Percentiles rank a stretch among this genome's conserved stretches.
phyloP scores from a whole-genome alignment of 2,113 vertebrate genomes.

The Phylloscopus trochilus region DNA sequence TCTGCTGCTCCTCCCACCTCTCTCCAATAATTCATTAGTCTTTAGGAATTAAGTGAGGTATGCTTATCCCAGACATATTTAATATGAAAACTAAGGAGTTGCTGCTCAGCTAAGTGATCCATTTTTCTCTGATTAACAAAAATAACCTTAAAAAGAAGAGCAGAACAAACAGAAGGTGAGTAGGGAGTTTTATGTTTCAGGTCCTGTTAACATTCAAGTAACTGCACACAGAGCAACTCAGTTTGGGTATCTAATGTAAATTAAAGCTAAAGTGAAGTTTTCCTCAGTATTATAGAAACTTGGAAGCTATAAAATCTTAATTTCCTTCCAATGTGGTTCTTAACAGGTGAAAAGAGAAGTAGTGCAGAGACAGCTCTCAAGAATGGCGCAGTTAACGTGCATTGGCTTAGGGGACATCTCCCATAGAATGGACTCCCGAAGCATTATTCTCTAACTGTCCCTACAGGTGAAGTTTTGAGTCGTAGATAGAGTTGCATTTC shows the following conservation, averaged over 20 bases:
- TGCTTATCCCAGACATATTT: neutral
- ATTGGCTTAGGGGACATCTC: neutral
- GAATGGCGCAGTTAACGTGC: fast-evolving
- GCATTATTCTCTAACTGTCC: neutral
- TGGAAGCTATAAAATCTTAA: neutral
- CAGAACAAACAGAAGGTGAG: neutral
- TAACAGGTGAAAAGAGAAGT: neutral
- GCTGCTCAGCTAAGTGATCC: neutral
- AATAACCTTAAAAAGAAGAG: neutral
- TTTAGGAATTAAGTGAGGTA: neutral
- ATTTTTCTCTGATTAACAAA: neutral
- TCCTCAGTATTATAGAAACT: neutral
- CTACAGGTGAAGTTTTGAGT: neutral
- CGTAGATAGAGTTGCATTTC: neutral
- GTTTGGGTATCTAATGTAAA: neutral
- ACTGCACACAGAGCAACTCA: neutral
- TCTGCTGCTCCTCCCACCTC: neutral
- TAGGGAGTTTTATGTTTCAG: neutral
- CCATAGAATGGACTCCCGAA: neutral
- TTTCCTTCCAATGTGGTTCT: neutral
- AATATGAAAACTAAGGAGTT: neutral
- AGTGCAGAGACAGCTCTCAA: neutral
- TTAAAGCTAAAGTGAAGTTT: neutral
- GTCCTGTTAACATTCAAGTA: neutral
- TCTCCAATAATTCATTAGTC: neutral